A percentile compares a stretch with the other conserved stretches of the same genome.
Conservation (phyloP, 1,140 invertebrate species). For the Pristionchus pacificus region DNA sequence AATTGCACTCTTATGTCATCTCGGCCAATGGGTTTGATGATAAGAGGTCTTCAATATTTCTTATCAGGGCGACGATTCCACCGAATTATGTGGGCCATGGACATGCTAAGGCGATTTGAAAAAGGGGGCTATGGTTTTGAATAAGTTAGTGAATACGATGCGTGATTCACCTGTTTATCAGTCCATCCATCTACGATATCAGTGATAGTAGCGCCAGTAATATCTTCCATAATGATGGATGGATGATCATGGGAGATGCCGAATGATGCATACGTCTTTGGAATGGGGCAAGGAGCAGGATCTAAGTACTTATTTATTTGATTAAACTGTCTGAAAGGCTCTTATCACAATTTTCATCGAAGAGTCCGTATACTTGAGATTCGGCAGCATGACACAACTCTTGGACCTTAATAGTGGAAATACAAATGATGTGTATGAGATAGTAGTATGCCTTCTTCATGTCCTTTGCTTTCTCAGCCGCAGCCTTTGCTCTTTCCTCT, state of each 20-base stretch:
- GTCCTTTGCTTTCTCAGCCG: background rate
- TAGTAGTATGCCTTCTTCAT: background rate
- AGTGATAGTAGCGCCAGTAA: background rate
- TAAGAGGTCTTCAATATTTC: too few relatives aligned
- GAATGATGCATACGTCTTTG: background rate
- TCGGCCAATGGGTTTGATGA: too few relatives aligned
- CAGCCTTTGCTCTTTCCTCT: background rate
- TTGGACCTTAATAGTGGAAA: background rate
- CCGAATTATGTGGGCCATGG: too few relatives aligned
- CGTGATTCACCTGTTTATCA: background rate
- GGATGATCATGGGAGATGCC: background rate
- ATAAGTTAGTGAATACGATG: too few relatives aligned
- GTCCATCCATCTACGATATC: background rate
- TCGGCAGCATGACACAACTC: background rate
- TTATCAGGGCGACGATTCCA: too few relatives aligned
- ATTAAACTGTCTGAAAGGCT: too few relatives aligned
- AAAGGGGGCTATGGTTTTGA: too few relatives aligned
- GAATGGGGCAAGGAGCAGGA: background rate
- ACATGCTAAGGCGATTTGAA: too few relatives aligned
- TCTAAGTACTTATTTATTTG: background rate
- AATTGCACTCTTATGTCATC: too few relatives aligned
- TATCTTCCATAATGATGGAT: background rate
- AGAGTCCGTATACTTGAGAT: background rate
- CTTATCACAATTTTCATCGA: background rate
- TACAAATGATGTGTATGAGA: background rate